Evolutionary conservation across 2,888 invertebrate species (phyloP).

Genomic region (Eristalis tenax): DNA sequence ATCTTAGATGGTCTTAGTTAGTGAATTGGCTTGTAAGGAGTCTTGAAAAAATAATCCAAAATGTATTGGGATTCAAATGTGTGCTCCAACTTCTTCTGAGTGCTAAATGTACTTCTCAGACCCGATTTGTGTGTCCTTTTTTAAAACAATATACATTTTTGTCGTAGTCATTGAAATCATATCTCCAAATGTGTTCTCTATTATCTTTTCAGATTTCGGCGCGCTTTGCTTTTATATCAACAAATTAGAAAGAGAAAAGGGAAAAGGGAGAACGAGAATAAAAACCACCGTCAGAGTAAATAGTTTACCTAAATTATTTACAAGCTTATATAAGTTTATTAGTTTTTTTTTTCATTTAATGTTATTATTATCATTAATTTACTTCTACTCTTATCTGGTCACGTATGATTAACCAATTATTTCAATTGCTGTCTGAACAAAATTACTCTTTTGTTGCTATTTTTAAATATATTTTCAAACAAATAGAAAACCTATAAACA

Average conservation of each 20-base stretch:
- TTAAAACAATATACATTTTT: too few species aligned
- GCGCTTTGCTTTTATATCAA: conserved; percentile 67
- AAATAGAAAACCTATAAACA: conserved; percentile 18
- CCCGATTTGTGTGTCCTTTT: too few species aligned
- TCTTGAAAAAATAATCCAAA: too few species aligned
- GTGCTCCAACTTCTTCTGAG: too few species aligned
- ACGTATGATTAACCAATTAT: conserved; percentile 77
- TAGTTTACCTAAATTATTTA: conserved; percentile 68
- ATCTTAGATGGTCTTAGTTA: too few species aligned
- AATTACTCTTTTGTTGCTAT: conserved; percentile 17
- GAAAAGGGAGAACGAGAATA: conserved; percentile 43
- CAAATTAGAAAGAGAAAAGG: conserved; percentile 37
- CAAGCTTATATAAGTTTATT: conserved; percentile 57
- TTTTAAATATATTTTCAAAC: background rate
- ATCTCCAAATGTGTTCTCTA: background rate
- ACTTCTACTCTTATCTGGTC: conserved; percentile 77
- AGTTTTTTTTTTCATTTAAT: conserved; percentile 45
- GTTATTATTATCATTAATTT: conserved; percentile 52
- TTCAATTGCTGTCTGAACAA: conserved; percentile 51
- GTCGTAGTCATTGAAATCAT: background rate
- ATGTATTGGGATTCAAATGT: too few species aligned
- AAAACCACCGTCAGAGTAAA: conserved; percentile 71
- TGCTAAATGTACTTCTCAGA: too few species aligned
- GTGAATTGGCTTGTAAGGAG: too few species aligned
- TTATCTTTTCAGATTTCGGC: conserved; percentile 62